A percentile compares a stretch with the other conserved stretches of the same genome.
phyloP scores from a whole-genome alignment of 2,797 vertebrate species.

The Argyrosomus regius region DNA sequence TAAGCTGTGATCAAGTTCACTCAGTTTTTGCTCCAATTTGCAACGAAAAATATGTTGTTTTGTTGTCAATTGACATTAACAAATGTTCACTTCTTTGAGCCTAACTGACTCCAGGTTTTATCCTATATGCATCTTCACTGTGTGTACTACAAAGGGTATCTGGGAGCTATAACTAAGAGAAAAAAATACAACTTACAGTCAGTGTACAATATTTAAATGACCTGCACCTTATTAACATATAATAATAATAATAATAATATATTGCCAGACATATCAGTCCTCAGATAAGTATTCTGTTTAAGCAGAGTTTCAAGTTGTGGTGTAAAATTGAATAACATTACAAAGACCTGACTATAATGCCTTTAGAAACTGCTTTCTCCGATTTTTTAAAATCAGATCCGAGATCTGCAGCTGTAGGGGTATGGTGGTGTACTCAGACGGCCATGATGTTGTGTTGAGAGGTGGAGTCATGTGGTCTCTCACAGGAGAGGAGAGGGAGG shows the following conservation, averaged over 20 bases:
- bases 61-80: background rate
- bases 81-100: background rate
- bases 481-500: conserved; percentile 32
- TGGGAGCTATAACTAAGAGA: background rate
- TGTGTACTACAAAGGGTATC: background rate
- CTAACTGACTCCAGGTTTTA: background rate
- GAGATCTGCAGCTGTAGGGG: background rate
- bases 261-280: background rate
- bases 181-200: background rate
- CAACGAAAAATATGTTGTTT: no score
- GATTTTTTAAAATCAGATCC: background rate
- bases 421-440: background rate
- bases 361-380: background rate
- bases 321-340: background rate
- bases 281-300: background rate
- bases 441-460: conserved; percentile 26
- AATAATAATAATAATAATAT: no score
- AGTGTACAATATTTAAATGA: background rate
- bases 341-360: background rate
- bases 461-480: conserved; percentile 48
- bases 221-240: background rate
- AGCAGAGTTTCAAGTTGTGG: background rate
- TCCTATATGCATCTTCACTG: background rate
- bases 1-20: background rate
- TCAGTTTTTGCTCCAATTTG: background rate